These are phyloP conservation scores for Nyctereutes procyonoides DNA, from an alignment of 2,113 vertebrate genomes.

Conservation along the genomic window DNA sequence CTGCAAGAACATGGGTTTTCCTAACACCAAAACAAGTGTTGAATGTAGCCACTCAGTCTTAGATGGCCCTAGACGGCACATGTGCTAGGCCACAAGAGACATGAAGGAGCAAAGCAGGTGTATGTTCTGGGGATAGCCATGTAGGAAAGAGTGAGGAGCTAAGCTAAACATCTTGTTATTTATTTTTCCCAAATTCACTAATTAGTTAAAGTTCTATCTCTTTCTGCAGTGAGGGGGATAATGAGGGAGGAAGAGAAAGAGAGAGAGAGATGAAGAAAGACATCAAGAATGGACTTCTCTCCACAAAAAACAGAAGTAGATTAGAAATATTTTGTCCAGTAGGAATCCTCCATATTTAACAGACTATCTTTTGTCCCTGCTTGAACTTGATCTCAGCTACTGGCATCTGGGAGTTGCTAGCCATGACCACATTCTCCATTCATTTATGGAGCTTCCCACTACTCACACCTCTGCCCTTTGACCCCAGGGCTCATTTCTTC, in stretches of 20 bases:
- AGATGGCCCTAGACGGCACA: not conserved
- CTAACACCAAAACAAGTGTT: not conserved
- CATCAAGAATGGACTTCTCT: too few relatives aligned
- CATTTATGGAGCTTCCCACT: not conserved
- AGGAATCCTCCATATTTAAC: accelerated
- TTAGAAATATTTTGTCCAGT: not conserved
- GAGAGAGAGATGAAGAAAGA: too few relatives aligned
- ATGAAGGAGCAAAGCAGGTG: accelerated
- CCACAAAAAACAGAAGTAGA: not conserved
- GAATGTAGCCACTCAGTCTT: not conserved
- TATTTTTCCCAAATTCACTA: not conserved
- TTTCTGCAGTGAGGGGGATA: not conserved
- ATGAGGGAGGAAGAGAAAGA: too few relatives aligned
- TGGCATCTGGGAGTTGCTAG: too few relatives aligned
- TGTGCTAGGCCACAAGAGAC: not conserved
- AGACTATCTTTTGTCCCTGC: too few relatives aligned
- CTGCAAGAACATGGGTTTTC: not conserved
- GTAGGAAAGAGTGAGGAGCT: not conserved
- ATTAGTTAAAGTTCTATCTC: not conserved
- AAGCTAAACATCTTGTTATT: not conserved
- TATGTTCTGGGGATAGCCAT: not conserved
- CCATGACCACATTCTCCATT: not conserved
- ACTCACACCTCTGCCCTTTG: not conserved
- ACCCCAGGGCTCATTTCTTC: not conserved
- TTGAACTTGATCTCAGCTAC: not conserved